Conservation (phyloP, 2,888 invertebrate species). For the Blera fallax region DNA sequence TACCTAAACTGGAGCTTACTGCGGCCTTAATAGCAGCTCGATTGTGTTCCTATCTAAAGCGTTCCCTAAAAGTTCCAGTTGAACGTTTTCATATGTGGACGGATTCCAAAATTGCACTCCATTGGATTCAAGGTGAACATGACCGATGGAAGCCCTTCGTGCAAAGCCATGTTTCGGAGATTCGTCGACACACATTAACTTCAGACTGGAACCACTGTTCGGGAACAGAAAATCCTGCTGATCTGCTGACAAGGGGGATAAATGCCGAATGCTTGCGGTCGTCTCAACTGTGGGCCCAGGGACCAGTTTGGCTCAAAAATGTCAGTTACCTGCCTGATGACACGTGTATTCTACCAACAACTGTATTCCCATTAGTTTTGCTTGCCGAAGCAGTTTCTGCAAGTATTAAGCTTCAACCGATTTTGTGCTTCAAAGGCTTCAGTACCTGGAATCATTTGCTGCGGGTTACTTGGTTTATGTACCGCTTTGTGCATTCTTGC, state of each 20-base stretch:
- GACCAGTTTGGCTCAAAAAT: slow-evolving; percentile 1
- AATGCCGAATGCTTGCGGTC: slow-evolving; percentile 3
- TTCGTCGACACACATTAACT: no score
- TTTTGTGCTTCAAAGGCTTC: slow-evolving; percentile 9
- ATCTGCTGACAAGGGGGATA: not conserved
- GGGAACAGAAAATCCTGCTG: not conserved
- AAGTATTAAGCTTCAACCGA: not conserved
- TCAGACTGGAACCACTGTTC: no score
- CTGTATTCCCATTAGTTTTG: not conserved
- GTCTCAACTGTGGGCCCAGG: slow-evolving; percentile 1
- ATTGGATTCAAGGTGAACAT: not conserved
- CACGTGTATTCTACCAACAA: not conserved
- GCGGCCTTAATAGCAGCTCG: no score
- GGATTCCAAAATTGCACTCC: no score
- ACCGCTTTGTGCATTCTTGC: not conserved
- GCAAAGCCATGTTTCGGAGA: slow-evolving; percentile 6
- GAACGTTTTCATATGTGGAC: no score
- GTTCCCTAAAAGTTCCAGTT: no score
- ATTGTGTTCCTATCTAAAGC: no score
- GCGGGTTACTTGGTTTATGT: slow-evolving; percentile 6
- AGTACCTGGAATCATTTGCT: slow-evolving; percentile 8
- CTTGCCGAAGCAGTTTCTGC: not conserved
- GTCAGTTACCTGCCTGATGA: no score
- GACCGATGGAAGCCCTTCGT: slow-evolving; percentile 1
- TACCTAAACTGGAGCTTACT: no score